These are phyloP conservation scores for Elgaria multicarinata DNA, from an alignment of 2,113 vertebrate species.

Conservation along the genomic window DNA sequence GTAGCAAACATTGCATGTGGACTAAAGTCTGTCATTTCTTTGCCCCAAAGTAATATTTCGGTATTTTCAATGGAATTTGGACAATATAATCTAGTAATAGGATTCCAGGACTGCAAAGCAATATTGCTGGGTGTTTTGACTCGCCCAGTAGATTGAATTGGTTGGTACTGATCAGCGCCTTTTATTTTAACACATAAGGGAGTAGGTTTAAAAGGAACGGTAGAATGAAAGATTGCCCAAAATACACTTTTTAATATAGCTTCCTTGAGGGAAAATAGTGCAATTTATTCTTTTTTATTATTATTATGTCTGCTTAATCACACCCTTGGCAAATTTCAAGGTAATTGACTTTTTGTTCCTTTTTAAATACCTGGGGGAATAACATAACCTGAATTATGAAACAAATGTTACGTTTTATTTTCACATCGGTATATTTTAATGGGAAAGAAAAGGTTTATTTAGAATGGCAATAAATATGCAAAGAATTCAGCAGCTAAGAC, in stretches of 20 bases:
- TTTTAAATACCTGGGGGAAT: slow-evolving; percentile 68
- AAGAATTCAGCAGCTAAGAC: slow-evolving; percentile 66
- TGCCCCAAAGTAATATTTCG: slow-evolving; percentile 8
- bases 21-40: slow-evolving; percentile 2
- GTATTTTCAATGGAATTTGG: slow-evolving; percentile 17
- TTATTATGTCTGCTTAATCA: slow-evolving; percentile 50
- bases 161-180: slow-evolving; percentile 13
- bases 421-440: slow-evolving; percentile 62
- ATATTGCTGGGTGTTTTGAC: slow-evolving; percentile 6
- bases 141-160: slow-evolving; percentile 24
- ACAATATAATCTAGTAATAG: slow-evolving; percentile 7
- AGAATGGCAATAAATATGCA: slow-evolving; percentile 70
- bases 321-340: slow-evolving; percentile 52
- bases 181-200: background rate
- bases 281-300: slow-evolving; percentile 66
- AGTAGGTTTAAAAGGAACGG: slow-evolving; percentile 27
- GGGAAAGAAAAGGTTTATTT: slow-evolving; percentile 57
- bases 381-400: slow-evolving; percentile 66
- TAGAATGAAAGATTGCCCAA: slow-evolving; percentile 49
- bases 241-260: slow-evolving; percentile 45
- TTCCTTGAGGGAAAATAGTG: slow-evolving; percentile 59
- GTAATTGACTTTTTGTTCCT: slow-evolving; percentile 69
- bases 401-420: slow-evolving; percentile 68
- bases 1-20: background rate
- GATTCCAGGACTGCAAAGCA: background rate